A percentile compares a stretch with the other conserved stretches of the same genome.
Evolutionary conservation across 2,113 vertebrate species (phyloP).

Genomic region (Oreochromis aureus): DNA sequence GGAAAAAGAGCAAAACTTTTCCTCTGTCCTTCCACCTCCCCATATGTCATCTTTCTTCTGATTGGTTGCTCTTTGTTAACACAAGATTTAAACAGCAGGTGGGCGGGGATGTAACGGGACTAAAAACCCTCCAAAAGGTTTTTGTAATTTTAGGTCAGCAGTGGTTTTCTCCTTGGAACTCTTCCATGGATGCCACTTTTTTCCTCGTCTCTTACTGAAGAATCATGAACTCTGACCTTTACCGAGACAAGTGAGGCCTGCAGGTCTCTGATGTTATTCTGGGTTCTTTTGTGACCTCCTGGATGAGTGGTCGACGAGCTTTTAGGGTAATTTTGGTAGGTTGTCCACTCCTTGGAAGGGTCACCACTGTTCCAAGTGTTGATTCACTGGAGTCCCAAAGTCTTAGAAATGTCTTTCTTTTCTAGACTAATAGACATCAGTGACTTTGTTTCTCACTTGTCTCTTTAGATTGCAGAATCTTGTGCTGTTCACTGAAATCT

Average conservation of each 20-base stretch:
- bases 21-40: neutral
- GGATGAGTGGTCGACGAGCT: fast-evolving
- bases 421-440: neutral
- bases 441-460: neutral
- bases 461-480: neutral
- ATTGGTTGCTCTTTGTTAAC: neutral
- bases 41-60: neutral
- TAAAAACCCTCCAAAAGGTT: neutral
- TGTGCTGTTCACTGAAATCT: fast-evolving
- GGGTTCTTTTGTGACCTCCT: neutral
- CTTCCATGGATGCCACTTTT: neutral
- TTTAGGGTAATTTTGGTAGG: neutral
- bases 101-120: neutral
- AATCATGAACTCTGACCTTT: fast-evolving
- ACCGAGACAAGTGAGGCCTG: fast-evolving
- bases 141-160: neutral
- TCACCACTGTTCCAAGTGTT: neutral
- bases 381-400: neutral
- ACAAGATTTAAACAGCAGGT: neutral
- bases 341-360: no score
- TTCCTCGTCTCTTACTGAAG: neutral
- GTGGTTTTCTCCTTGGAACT: neutral
- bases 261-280: neutral
- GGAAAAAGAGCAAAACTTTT: neutral
- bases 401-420: neutral